These are phyloP conservation scores for Antheraea assamensis DNA, from an alignment of 2,888 invertebrate species.

Conservation along the genomic window DNA sequence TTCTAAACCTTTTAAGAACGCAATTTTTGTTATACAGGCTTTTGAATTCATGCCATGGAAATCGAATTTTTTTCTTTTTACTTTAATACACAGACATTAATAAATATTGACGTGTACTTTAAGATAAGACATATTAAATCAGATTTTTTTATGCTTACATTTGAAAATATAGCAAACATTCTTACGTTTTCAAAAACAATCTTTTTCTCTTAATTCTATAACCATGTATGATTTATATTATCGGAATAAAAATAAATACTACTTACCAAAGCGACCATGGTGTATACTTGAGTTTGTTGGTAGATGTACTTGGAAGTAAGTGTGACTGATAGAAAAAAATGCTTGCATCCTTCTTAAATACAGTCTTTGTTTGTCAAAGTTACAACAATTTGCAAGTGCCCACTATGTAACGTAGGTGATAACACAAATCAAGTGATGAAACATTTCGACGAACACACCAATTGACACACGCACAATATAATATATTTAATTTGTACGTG, in stretches of 20 bases:
- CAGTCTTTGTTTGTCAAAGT: conserved; percentile 60
- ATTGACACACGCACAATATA: conserved; percentile 37
- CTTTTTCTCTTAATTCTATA: no score
- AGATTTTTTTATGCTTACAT: no score
- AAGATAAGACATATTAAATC: not conserved
- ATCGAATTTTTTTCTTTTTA: not conserved
- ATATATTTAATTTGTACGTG: conserved; percentile 15
- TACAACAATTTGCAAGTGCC: conserved; percentile 57
- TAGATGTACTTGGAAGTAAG: conserved; percentile 29
- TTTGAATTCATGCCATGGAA: not conserved
- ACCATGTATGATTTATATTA: no score
- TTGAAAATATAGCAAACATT: no score
- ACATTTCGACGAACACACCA: conserved; percentile 37
- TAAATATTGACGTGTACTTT: not conserved
- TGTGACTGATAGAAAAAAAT: conserved; percentile 47
- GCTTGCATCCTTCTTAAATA: conserved; percentile 63
- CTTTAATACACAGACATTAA: not conserved
- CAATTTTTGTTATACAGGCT: not conserved
- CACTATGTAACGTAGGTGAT: conserved; percentile 61
- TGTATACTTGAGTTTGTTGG: conserved; percentile 28
- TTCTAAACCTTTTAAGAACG: not conserved
- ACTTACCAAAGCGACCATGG: conserved; percentile 67
- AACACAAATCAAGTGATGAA: conserved; percentile 63
- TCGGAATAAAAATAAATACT: not conserved
- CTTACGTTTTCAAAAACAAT: no score